Evolutionary conservation across 2,797 vertebrate species (phyloP).

Genomic region (Labeo calbasu): DNA sequence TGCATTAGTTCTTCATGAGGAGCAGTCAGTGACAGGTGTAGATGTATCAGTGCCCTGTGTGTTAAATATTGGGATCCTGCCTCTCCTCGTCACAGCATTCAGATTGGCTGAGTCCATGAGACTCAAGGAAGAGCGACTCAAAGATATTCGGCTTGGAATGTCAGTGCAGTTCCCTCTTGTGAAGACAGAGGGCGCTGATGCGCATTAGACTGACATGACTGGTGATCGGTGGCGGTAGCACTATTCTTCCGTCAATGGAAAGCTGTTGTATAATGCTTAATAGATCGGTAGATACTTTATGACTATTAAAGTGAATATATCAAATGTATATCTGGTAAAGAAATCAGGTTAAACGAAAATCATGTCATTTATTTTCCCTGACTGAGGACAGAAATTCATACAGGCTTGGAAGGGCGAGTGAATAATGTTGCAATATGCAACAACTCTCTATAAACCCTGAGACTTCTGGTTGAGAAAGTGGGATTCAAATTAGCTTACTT

Average conservation of each 20-base stretch:
- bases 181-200: conserved; percentile 80
- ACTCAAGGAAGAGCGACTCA: conserved; percentile 76
- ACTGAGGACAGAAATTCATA: neutral
- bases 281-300: neutral
- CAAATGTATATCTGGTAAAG: too few relatives aligned
- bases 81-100: conserved; percentile 88
- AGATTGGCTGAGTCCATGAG: conserved; percentile 90
- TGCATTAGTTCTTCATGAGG: conserved; percentile 25
- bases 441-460: neutral
- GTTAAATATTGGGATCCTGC: conserved; percentile 92
- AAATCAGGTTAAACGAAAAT: neutral
- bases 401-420: neutral
- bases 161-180: conserved; percentile 69
- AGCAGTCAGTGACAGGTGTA: conserved; percentile 74
- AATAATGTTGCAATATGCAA: neutral
- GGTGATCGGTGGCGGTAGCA: neutral
- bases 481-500: neutral
- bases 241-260: neutral
- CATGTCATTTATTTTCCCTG: neutral
- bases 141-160: conserved; percentile 60
- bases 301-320: neutral
- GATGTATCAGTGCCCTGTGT: conserved; percentile 73
- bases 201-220: neutral
- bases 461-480: neutral
- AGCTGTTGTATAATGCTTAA: neutral